Evolutionary conservation across 2,888 invertebrate species (phyloP).

Genomic region (Zele albiditarsus): DNA sequence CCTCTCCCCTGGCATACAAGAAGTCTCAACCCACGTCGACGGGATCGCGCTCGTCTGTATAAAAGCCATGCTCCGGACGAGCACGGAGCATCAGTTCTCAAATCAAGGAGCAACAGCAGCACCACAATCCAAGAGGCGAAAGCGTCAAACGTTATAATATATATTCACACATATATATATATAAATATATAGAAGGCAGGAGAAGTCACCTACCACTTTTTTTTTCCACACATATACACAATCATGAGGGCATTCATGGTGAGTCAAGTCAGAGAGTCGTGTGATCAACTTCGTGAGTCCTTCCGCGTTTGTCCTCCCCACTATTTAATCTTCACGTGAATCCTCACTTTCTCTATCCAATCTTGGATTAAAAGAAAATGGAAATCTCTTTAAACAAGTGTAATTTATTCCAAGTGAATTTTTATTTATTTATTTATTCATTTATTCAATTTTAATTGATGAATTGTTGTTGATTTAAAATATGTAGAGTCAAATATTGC

Average conservation of each 20-base stretch:
- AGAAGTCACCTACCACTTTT: slow-evolving; percentile 1
- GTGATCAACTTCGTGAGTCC: slow-evolving; percentile 11
- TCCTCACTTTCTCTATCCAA: slow-evolving; percentile 25
- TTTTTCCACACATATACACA: slow-evolving; percentile 38
- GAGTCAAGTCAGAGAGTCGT: slow-evolving; percentile 57
- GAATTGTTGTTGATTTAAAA: too few relatives aligned
- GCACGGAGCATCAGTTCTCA: slow-evolving; percentile 72
- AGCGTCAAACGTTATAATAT: background rate
- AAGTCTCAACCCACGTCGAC: slow-evolving; percentile 28
- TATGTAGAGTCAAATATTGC: too few relatives aligned
- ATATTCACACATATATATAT: background rate
- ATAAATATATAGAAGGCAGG: too few relatives aligned
- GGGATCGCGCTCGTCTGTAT: slow-evolving; percentile 57
- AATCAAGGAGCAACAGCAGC: slow-evolving; percentile 68
- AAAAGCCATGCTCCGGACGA: slow-evolving; percentile 70
- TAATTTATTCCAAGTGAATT: background rate
- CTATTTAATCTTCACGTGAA: background rate
- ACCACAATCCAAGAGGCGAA: slow-evolving; percentile 30
- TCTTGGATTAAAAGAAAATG: too few relatives aligned
- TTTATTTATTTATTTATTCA: too few relatives aligned
- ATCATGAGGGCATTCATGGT: slow-evolving; percentile 73
- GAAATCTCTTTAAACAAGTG: background rate
- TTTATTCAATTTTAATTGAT: too few relatives aligned
- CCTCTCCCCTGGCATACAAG: slow-evolving; percentile 48
- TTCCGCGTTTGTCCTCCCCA: slow-evolving; percentile 24